Evolutionary conservation across 2,113 vertebrate species (phyloP), one percentile per base, ranked within the genome.

Genomic region (Trematocara unimaculatum): DNA sequence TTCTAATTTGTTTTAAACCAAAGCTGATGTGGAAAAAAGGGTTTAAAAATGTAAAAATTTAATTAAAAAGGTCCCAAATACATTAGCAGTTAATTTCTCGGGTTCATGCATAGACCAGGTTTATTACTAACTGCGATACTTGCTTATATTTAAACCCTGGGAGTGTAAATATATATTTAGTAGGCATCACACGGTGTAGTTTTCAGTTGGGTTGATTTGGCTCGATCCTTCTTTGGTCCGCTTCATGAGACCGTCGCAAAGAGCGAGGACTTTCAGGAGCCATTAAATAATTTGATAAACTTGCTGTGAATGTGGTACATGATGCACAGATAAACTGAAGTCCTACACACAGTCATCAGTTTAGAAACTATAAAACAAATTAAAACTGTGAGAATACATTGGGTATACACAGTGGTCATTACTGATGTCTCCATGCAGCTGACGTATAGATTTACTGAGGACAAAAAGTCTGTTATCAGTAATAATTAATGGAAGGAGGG

Each of bases 1-100:
- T 80, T 91, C 47, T 79, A 53, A 87, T 89, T 89, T 85, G 79
- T 87, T 89, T 87, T 85, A 84, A 92, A 86, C 94, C 90, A 93
- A 95, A 95, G 89, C 84, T n/a, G 14, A 80, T 64, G 74, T 86
- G 8, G n/a, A 90, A 90, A 62, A 60, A 18, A 58, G 2, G 60
- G 31, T 64, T 26, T 42, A 38, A 90, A 89, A 62, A 18, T 54
- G 42, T 77, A 58, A 83, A 64, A 62, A 7, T 7, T 5, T n/a
- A 5, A 38, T 64, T 38, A n/a, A n/a, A n/a, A 86, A 86, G 45
- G 15, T 86, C 82, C 83, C 77, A 77, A 67, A 85, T 86, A 49
- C 62, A 83, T 89, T 14, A 82, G 17, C 72, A 55, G 56, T 47
- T 88, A 2, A 81, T 72, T 91, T 79, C 45, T 85, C 31, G 82